These are phyloP conservation scores for Priocnemis perturbator DNA, from an alignment of 2,888 invertebrate genomes.

Conservation along the genomic window DNA sequence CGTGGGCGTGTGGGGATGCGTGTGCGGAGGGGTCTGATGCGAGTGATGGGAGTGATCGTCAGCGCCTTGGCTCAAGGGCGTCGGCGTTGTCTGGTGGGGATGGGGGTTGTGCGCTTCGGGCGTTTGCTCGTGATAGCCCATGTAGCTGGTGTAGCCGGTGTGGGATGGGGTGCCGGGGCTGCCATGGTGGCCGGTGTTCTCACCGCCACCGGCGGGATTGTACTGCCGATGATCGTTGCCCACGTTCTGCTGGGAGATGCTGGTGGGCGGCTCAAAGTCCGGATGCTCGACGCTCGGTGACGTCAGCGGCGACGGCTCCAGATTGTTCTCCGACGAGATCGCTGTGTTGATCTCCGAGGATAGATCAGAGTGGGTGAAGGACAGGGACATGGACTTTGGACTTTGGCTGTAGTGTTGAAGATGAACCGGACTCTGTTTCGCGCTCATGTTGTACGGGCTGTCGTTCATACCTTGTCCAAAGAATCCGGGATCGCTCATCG, in stretches of 20 bases:
- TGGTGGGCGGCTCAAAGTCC: constrained; percentile 85
- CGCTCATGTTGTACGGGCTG: constrained; percentile 69
- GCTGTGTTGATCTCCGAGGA: constrained; percentile 88
- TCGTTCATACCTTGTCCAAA: constrained; percentile 69
- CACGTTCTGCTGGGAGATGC: constrained; percentile 75
- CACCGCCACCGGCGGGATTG: constrained; percentile 72
- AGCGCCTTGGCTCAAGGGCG: constrained; percentile 65
- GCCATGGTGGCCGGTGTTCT: constrained; percentile 63
- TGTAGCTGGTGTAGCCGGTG: constrained; percentile 67
- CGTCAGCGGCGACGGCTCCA: constrained; percentile 80
- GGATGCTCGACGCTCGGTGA: constrained; percentile 84
- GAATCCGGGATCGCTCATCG: constrained; percentile 66
- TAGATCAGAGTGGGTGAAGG: constrained; percentile 83
- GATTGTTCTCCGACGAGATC: constrained; percentile 82
- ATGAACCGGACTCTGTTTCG: constrained; percentile 74
- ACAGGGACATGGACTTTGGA: constrained; percentile 75
- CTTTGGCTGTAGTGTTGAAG: constrained; percentile 74
- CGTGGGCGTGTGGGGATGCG: constrained; percentile 70
- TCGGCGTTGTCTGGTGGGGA: constrained; percentile 68
- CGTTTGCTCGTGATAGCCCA: constrained; percentile 70
- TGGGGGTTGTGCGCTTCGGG: constrained; percentile 65
- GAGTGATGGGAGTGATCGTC: constrained; percentile 72
- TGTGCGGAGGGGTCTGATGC: constrained; percentile 71
- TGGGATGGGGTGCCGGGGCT: constrained; percentile 70
- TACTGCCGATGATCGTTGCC: constrained; percentile 77